A percentile compares a stretch with the other conserved stretches of the same genome.
These are phyloP conservation scores for Proterorhinus semilunaris DNA, from an alignment of 2,113 vertebrate species.

Conservation along the genomic window DNA sequence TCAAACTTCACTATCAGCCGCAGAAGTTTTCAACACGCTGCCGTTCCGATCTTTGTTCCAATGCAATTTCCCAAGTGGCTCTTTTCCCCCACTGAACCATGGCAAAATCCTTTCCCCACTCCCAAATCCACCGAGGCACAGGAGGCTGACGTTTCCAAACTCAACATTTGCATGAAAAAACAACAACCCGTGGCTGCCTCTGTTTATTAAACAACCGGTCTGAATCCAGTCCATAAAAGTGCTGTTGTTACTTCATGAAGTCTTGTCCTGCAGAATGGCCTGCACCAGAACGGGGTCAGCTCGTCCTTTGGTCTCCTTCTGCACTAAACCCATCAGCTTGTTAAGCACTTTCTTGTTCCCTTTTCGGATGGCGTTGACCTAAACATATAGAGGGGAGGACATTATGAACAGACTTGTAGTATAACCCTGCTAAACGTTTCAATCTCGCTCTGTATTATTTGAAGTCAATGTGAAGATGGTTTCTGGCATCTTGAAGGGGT, in stretches of 20 bases:
- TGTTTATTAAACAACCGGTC: not conserved
- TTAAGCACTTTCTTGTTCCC: slow-evolving; percentile 91
- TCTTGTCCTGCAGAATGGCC: slow-evolving; percentile 80
- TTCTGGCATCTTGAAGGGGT: too few relatives aligned
- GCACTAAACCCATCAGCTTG: slow-evolving; percentile 89
- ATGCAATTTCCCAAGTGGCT: slow-evolving; percentile 4
- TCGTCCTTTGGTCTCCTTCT: slow-evolving; percentile 81
- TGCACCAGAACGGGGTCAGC: slow-evolving; percentile 83
- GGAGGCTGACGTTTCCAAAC: not conserved
- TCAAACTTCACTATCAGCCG: not conserved
- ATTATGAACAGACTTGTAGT: not conserved
- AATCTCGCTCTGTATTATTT: too few relatives aligned
- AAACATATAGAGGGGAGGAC: not conserved
- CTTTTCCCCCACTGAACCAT: not conserved
- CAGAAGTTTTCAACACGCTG: not conserved
- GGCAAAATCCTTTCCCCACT: not conserved
- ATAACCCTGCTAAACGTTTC: too few relatives aligned
- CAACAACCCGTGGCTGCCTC: not conserved
- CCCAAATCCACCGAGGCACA: not conserved
- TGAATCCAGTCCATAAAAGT: not conserved
- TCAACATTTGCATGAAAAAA: not conserved
- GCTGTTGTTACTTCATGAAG: slow-evolving; percentile 43
- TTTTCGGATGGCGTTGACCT: slow-evolving; percentile 84
- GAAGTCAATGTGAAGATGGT: too few relatives aligned
- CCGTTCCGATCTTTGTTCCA: slow-evolving; percentile 1